Evolutionary conservation across 2,797 vertebrate species (phyloP).

Genomic region (Mormyrus proboscirostris): DNA sequence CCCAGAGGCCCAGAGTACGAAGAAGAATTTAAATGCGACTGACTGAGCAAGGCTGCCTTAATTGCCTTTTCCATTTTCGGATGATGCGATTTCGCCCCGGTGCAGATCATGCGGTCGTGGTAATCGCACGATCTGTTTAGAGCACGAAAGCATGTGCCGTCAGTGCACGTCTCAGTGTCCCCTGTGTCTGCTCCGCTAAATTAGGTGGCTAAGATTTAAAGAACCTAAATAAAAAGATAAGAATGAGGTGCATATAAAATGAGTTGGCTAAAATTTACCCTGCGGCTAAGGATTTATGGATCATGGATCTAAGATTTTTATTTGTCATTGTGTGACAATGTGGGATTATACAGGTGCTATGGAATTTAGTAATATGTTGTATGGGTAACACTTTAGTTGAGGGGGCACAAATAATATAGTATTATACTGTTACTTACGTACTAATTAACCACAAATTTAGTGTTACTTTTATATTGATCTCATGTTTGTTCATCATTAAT

Average conservation of each 20-base stretch:
- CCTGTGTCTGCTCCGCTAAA: not conserved
- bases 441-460: not conserved
- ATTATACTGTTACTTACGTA: not conserved
- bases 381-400: not conserved
- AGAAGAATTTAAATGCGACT: not conserved
- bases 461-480: not conserved
- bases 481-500: not conserved
- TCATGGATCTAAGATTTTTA: not conserved
- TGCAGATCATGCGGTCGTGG: not conserved
- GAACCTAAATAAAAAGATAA: not conserved
- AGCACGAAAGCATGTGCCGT: not conserved
- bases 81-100: too few relatives aligned
- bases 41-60: not conserved
- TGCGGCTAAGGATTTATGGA: not conserved
- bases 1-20: not conserved
- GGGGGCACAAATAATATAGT: not conserved
- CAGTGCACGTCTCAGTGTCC: not conserved
- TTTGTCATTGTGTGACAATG: not conserved
- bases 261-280: not conserved
- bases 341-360: not conserved
- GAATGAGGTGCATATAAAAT: not conserved
- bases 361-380: not conserved
- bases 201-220: not conserved
- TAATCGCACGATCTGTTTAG: not conserved
- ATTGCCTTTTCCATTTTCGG: not conserved